Evolutionary conservation across 2,888 invertebrate genomes (phyloP), one percentile per base, ranked within the genome.

Genomic region (Pycnomerus fuliginosus): DNA sequence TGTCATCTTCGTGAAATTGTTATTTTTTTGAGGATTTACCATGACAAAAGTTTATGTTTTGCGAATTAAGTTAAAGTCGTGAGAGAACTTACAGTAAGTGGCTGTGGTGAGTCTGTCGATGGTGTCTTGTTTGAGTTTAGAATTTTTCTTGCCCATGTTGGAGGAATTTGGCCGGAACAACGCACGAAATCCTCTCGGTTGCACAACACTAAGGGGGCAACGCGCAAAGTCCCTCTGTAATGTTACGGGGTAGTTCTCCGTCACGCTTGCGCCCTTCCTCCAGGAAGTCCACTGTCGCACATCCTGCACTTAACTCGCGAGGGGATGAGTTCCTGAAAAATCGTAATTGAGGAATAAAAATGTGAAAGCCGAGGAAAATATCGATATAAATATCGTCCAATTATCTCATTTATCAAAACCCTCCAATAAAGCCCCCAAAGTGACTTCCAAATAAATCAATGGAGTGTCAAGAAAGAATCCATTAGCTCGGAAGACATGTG

Each of bases 51-150:
- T n/a, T n/a, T n/a, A n/a, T n/a, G n/a, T n/a, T n/a, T n/a, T n/a
- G n/a, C n/a, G n/a, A n/a, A n/a, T n/a, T n/a, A n/a, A n/a, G n/a
- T n/a, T n/a, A n/a, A n/a, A n/a, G n/a, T n/a, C n/a, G n/a, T n/a
- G n/a, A 8, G 31, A 20, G 31, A 70, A 84, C 92, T 91, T 75
- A 95, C 94, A 95, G 76, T 95, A 95, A 56, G 94, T 95, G 64
- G 89, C 91, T 55, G 85, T 88, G 58, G 91, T 93, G 60, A 95
- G 82, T 61, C 90, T 83, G 74, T 92, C 90, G 71, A 95, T 91
- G 64, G 93, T 92, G 72, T 94, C 94, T 74, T 90, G 89, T 82
- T 92, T 94, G 74, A 95, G 84, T 79, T 95, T 95, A 44, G 93
- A 94, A 71, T 92, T 93, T 76, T 91, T 91, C 82, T 94, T 94